phyloP scores from a whole-genome alignment of 2,113 vertebrate genomes.

The Toxostoma redivivum region DNA sequence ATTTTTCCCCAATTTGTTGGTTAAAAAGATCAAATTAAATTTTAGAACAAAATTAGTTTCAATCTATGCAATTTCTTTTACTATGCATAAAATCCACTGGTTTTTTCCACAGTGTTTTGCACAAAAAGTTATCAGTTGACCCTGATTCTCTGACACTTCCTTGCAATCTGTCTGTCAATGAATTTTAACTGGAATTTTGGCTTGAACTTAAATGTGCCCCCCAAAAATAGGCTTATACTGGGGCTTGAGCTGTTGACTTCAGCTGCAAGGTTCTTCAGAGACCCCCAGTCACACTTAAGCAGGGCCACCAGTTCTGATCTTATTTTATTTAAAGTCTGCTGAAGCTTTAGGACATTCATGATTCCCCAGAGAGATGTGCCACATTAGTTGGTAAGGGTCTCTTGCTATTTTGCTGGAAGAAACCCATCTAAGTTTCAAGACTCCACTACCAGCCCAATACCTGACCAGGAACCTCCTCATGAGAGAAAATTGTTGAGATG shows the following conservation, averaged over 20 bases:
- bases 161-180: not conserved
- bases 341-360: not conserved
- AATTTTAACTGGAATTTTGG: not conserved
- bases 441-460: not conserved
- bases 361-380: not conserved
- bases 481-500: not conserved
- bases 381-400: not conserved
- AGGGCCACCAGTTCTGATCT: not conserved
- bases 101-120: not conserved
- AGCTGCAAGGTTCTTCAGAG: not conserved
- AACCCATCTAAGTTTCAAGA: not conserved
- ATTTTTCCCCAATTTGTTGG: accelerated
- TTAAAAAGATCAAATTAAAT: not conserved
- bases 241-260: not conserved
- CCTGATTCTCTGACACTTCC: not conserved
- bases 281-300: not conserved
- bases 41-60: not conserved
- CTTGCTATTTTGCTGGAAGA: not conserved
- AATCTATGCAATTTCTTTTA: not conserved
- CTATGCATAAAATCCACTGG: not conserved
- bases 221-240: not conserved
- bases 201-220: not conserved
- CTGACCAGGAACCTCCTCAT: not conserved
- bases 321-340: not conserved
- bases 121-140: not conserved